Evolutionary conservation across 1,140 invertebrate genomes (phyloP).

Genomic region (Monomorium pharaonis): DNA sequence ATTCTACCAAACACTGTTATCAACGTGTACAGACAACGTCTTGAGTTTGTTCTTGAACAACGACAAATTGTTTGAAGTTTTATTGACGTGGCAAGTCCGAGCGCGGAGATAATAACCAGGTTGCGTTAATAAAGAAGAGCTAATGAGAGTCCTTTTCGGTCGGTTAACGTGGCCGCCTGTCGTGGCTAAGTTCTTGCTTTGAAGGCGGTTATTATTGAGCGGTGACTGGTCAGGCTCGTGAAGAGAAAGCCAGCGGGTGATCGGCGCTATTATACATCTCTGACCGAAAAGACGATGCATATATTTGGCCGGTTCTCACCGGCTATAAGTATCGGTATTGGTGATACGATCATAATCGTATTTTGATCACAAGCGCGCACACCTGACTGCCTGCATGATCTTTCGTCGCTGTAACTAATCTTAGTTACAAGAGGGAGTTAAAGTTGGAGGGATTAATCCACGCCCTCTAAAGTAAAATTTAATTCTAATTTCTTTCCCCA

Average conservation of each 20-base stretch:
- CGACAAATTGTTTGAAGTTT: constrained; percentile 48
- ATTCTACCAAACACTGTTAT: not conserved
- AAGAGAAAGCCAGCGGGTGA: constrained; percentile 79
- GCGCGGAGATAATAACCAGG: constrained; percentile 29
- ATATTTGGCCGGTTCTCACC: constrained; percentile 62
- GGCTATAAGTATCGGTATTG: constrained; percentile 24
- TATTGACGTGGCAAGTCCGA: constrained; percentile 31
- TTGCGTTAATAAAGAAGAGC: constrained; percentile 77
- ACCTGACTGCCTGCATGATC: constrained; percentile 49
- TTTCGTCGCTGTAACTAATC: constrained; percentile 20
- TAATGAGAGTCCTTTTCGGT: constrained; percentile 77
- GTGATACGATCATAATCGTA: constrained; percentile 55
- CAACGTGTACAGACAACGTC: not conserved
- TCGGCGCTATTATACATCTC: constrained; percentile 75
- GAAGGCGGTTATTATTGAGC: constrained; percentile 77
- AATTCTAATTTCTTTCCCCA: not conserved
- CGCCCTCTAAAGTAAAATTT: not conserved
- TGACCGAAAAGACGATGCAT: constrained; percentile 43
- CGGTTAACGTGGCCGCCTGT: constrained; percentile 67
- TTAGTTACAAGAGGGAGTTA: not conserved
- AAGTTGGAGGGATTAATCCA: not conserved
- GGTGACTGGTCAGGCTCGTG: constrained; percentile 78
- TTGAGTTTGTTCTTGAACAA: not conserved
- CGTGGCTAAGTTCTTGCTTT: constrained; percentile 69
- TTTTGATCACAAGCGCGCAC: constrained; percentile 48